A percentile compares a stretch with the other conserved stretches of the same genome.
phyloP scores from a whole-genome alignment of 1,140 invertebrate species.

The Tachypleus tridentatus region DNA sequence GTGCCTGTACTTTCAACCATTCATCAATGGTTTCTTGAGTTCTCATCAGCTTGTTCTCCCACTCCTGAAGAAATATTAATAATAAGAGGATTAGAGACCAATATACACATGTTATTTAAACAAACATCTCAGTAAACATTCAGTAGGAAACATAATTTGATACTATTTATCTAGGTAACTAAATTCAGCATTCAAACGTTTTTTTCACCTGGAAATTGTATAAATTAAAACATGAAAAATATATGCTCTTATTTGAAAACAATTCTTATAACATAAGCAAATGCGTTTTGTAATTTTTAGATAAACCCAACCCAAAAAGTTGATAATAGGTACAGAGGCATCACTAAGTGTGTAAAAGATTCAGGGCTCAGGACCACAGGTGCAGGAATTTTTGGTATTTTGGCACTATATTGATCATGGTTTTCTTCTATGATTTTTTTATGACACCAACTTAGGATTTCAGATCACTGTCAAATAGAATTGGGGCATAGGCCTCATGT shows the following conservation, averaged over 20 bases:
- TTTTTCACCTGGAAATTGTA: background rate
- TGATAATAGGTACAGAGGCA: too few relatives aligned
- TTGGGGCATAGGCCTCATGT: too few relatives aligned
- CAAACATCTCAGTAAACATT: background rate
- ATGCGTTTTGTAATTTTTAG: too few relatives aligned
- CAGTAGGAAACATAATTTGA: background rate
- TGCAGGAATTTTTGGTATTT: too few relatives aligned
- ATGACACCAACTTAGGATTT: too few relatives aligned
- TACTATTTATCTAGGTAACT: background rate
- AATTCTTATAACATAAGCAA: too few relatives aligned
- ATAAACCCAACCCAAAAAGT: too few relatives aligned
- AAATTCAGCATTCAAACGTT: background rate
- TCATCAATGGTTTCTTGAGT: constrained; percentile 70
- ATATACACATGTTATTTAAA: background rate
- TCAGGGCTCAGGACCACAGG: too few relatives aligned
- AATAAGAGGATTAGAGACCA: constrained; percentile 1
- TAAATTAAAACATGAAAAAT: background rate
- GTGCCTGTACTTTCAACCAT: constrained; percentile 68
- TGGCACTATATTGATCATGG: too few relatives aligned
- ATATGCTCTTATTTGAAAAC: constrained; percentile 7
- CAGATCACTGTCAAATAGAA: too few relatives aligned
- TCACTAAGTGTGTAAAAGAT: too few relatives aligned
- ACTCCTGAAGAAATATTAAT: constrained; percentile 36
- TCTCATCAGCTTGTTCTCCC: constrained; percentile 65
- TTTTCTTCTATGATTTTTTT: too few relatives aligned